Percentiles rank a stretch among this genome's conserved stretches.
Evolutionary conservation across 2,113 vertebrate species (phyloP).

Genomic region (Haemorhous mexicanus): DNA sequence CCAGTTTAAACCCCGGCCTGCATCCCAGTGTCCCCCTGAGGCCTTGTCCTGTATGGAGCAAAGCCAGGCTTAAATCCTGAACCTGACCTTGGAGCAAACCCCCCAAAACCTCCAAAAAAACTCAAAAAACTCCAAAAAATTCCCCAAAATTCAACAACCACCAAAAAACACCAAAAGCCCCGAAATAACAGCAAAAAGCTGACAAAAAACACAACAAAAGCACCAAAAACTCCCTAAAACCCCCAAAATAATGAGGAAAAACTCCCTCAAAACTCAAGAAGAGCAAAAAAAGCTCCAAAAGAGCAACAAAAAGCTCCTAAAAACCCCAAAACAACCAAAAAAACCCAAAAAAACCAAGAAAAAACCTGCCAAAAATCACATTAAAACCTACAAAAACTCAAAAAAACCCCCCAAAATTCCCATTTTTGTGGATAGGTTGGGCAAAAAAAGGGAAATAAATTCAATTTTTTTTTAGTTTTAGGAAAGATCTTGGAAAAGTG

Average conservation of each 20-base stretch:
- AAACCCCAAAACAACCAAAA: background rate
- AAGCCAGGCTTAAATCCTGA: background rate
- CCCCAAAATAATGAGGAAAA: background rate
- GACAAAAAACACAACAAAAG: background rate
- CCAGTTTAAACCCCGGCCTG: no score
- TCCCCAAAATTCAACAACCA: background rate
- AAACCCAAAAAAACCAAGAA: background rate
- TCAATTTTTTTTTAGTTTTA: no score
- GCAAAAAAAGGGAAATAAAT: no score
- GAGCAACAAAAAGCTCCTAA: background rate
- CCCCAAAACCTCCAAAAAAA: background rate
- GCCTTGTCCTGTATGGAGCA: background rate
- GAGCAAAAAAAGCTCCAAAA: background rate
- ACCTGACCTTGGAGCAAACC: no score
- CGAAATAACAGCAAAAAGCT: background rate
- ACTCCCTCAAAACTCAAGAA: background rate
- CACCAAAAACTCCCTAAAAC: background rate
- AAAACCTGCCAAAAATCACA: background rate
- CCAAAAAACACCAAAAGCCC: background rate
- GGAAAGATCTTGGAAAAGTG: no score
- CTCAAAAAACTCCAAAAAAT: background rate
- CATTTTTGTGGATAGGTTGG: background rate
- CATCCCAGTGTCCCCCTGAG: no score
- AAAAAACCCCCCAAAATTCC: background rate
- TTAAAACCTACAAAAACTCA: background rate